phyloP scores from a whole-genome alignment of 2,888 invertebrate species.

The Microctonus aethiopoides region DNA sequence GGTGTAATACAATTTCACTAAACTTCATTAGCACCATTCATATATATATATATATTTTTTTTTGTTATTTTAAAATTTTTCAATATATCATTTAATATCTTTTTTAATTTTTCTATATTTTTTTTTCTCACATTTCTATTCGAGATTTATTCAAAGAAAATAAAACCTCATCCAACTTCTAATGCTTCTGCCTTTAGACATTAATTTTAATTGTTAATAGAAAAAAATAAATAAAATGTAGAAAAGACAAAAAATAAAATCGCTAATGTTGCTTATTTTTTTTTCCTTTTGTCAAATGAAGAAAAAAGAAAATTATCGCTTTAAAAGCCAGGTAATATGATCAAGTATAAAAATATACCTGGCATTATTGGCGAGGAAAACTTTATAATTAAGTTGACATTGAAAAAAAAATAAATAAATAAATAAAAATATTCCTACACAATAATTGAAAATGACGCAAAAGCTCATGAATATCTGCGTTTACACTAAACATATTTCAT shows the following conservation, averaged over 20 bases:
- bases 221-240: background rate
- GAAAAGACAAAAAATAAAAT: background rate
- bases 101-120: too few relatives aligned
- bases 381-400: background rate
- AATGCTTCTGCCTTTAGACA: too few relatives aligned
- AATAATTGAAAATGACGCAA: background rate
- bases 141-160: too few relatives aligned
- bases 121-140: too few relatives aligned
- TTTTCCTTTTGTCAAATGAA: background rate
- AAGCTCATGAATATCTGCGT: background rate
- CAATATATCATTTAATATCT: background rate
- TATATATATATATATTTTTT: conserved; percentile 3
- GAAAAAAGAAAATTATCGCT: background rate
- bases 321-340: background rate
- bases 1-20: background rate
- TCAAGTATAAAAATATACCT: background rate
- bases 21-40: conserved; percentile 16
- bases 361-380: background rate
- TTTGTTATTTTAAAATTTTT: background rate
- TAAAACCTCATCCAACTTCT: too few relatives aligned
- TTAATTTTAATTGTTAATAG: too few relatives aligned
- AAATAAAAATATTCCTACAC: background rate
- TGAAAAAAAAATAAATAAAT: too few relatives aligned
- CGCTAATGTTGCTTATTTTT: background rate
- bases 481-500: background rate